Evolutionary conservation across 2,888 invertebrate species (phyloP), one percentile per base, ranked within the genome.

Genomic region (Parnassius orleans): DNA sequence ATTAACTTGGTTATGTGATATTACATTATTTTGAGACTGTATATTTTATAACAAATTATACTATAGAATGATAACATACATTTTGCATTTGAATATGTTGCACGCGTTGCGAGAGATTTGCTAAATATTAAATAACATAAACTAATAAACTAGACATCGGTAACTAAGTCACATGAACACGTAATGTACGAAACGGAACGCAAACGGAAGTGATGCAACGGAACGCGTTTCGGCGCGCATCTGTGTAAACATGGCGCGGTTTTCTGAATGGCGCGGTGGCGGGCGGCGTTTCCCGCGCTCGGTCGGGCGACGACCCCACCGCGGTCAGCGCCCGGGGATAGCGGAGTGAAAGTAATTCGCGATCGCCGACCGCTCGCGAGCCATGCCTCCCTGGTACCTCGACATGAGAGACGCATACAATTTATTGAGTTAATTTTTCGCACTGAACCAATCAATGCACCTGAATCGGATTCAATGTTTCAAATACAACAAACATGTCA

Each of bases 291-390:
- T 88, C 87, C 87, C 87, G 89, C 88, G 89, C 88, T 48, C 48
- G 87, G 86, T 81, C 83, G 87, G 86, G 72, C 90, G 87, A 77
- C 88, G 90, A 88, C 90, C 85, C 83, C 78, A 78, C 77, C 79
- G 78, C 87, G 88, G 88, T 87, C 87, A 87, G 81, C 89, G 79
- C 77, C 79, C 89, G 88, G 84, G 88, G 88, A 88, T 86, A 88
- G 84, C 80, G 80, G 82, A 91, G 91, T 90, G 91, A 91, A 91
- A 91, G 91, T 91, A 90, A 90, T 90, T 90, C 88, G 90, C 90
- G 85, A 87, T 71, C 85, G 78, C 71, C 84, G 78, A 83, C 84
- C 84, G 86, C 87, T 79, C 77, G 86, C 88, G 77, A 81, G 78
- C 79, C 80, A 82, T 84, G 86, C 86, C 81, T 75, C 80, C 86